Percentiles rank a stretch among this genome's conserved stretches.
phyloP scores from a whole-genome alignment of 2,797 vertebrate species.

The Pipistrellus kuhlii region DNA sequence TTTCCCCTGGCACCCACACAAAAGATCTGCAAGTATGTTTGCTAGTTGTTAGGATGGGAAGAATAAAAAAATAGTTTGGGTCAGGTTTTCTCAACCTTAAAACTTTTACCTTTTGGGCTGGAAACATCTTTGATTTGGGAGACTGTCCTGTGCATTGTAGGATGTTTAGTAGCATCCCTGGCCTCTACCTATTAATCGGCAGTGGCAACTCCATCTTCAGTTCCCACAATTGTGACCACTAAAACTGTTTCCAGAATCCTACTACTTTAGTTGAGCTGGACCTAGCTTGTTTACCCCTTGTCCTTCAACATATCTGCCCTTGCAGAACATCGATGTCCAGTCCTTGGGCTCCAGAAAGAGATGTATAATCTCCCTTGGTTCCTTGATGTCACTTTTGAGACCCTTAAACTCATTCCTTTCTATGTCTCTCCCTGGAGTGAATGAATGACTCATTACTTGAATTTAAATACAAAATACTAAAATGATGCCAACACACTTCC shows the following conservation, averaged over 20 bases:
- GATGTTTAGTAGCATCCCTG: not conserved
- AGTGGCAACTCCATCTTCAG: not conserved
- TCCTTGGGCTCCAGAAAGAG: not conserved
- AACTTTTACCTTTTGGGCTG: not conserved
- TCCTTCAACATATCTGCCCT: not conserved
- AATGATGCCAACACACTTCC: constrained; percentile 7
- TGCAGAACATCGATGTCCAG: not conserved
- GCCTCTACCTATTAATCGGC: not conserved
- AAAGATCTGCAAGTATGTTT: constrained; percentile 13
- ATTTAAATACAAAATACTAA: constrained; percentile 23
- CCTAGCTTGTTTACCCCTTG: not conserved
- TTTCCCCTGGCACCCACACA: not conserved
- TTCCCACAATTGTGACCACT: not conserved
- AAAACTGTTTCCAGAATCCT: not conserved
- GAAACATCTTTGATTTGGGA: constrained; percentile 25
- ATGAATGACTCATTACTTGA: not conserved
- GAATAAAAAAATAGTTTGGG: not conserved
- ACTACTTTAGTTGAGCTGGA: not conserved
- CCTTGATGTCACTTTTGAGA: constrained; percentile 24
- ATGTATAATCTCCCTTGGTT: not conserved
- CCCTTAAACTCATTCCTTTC: constrained; percentile 1
- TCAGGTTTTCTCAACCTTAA: not conserved
- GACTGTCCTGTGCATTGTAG: not conserved
- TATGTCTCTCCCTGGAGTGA: constrained; percentile 7
- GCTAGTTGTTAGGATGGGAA: constrained; percentile 6